Percentiles rank a stretch among this genome's conserved stretches.
phyloP scores from a whole-genome alignment of 1,140 invertebrate genomes.

The Drosophila subobscura region DNA sequence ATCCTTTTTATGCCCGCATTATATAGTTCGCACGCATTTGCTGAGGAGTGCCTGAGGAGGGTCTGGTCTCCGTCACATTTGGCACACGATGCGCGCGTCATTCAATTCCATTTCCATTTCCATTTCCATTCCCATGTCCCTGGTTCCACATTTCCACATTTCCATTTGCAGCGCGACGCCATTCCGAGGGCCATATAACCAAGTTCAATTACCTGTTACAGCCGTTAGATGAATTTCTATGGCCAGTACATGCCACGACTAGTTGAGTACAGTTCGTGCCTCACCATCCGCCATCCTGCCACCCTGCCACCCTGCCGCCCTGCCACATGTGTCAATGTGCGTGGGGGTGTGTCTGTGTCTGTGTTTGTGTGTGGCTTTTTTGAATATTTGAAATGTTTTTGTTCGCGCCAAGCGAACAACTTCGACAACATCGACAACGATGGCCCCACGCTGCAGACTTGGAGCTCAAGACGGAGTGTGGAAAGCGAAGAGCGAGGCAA shows the following conservation, averaged over 20 bases:
- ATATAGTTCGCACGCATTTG: constrained; percentile 77
- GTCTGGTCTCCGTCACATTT: constrained; percentile 44
- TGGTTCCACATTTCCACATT: constrained; percentile 37
- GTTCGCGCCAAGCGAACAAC: constrained; percentile 55
- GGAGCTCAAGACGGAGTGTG: constrained; percentile 11
- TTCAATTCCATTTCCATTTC: constrained; percentile 70
- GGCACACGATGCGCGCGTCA: constrained; percentile 62
- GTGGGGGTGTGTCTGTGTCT: background rate
- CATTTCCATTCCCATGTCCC: constrained; percentile 38
- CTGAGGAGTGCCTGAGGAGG: constrained; percentile 5
- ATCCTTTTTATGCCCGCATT: constrained; percentile 83
- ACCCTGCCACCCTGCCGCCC: background rate
- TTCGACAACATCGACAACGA: constrained; percentile 23
- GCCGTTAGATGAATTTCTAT: constrained; percentile 84
- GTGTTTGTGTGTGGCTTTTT: constrained; percentile 38
- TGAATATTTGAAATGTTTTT: constrained; percentile 82
- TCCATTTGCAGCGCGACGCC: constrained; percentile 56
- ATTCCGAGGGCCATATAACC: constrained; percentile 77
- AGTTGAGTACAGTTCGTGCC: constrained; percentile 58
- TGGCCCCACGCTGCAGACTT: background rate
- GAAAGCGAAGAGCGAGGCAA: constrained; percentile 11
- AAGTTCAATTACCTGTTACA: constrained; percentile 84
- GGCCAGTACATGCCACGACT: constrained; percentile 79
- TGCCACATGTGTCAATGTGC: background rate
- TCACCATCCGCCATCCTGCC: background rate